These are phyloP conservation scores for Eupeodes latifasciatus DNA, from an alignment of 2,888 invertebrate genomes.

Conservation along the genomic window DNA sequence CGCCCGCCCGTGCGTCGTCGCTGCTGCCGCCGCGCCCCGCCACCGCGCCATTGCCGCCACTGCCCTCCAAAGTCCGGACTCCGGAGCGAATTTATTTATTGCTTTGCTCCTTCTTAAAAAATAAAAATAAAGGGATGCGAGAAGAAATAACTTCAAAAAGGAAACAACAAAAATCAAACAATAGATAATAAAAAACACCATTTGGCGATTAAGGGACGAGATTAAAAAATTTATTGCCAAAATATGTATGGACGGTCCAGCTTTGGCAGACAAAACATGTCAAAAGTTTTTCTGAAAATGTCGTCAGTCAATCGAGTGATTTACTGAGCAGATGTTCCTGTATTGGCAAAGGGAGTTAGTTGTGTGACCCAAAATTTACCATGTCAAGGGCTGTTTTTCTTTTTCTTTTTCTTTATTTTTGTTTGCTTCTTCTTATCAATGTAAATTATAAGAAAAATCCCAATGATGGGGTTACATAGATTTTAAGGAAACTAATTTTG, in stretches of 20 bases:
- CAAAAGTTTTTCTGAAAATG: constrained; percentile 68
- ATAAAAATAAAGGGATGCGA: constrained; percentile 46
- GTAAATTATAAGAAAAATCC: not conserved
- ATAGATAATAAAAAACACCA: constrained; percentile 83
- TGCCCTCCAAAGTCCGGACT: not conserved
- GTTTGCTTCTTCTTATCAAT: not conserved
- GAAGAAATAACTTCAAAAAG: constrained; percentile 56
- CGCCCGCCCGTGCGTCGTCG: too few relatives aligned
- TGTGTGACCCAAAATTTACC: constrained; percentile 35
- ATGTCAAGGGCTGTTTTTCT: constrained; percentile 38
- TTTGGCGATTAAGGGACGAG: constrained; percentile 84
- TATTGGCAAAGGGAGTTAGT: constrained; percentile 36
- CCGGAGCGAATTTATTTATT: constrained; percentile 75
- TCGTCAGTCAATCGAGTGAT: constrained; percentile 75
- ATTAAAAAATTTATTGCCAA: constrained; percentile 85
- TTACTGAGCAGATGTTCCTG: constrained; percentile 77
- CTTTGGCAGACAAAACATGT: constrained; percentile 73
- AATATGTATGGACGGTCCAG: constrained; percentile 83
- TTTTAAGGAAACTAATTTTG: not conserved
- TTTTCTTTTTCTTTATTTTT: not conserved
- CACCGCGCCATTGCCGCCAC: not conserved
- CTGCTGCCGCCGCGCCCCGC: not conserved
- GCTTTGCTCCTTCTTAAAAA: constrained; percentile 53
- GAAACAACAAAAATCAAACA: constrained; percentile 76
- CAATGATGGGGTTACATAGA: not conserved